phyloP scores from a whole-genome alignment of 2,797 vertebrate species.

The Martes flavigula region DNA sequence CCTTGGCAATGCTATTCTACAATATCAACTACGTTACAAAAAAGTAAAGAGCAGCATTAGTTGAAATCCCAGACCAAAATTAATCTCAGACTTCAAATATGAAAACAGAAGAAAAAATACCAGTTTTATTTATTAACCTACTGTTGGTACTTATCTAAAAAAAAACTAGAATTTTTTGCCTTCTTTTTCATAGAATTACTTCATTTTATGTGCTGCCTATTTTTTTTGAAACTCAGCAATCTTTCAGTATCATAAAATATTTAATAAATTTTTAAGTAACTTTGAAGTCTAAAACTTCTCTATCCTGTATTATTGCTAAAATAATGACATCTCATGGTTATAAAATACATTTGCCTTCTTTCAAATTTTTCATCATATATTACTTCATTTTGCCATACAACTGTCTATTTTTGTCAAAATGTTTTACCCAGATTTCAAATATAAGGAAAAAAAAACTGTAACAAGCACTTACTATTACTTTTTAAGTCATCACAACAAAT shows the following conservation, averaged over 20 bases:
- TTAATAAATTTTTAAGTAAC: neutral
- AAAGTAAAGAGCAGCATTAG: neutral
- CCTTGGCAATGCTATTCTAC: neutral
- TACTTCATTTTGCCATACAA: neutral
- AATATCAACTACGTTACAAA: neutral
- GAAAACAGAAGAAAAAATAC: neutral
- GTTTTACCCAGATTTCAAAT: neutral
- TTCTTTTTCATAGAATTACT: neutral
- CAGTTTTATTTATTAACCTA: neutral
- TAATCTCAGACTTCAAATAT: neutral
- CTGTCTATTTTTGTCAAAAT: neutral
- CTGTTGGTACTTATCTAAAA: neutral
- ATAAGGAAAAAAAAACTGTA: neutral
- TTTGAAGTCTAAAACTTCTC: slow-evolving; percentile 27
- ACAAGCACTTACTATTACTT: neutral
- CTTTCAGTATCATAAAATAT: neutral
- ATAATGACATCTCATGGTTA: neutral
- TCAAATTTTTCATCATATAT: neutral
- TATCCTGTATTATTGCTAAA: neutral
- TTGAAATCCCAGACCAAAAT: slow-evolving; percentile 23
- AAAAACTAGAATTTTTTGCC: neutral
- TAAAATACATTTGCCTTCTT: neutral
- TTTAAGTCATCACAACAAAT: neutral
- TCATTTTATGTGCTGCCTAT: neutral
- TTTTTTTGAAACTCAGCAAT: neutral